A percentile compares a stretch with the other conserved stretches of the same genome.
Conservation (phyloP, 2,113 vertebrate species). For the Recurvirostra avosetta region DNA sequence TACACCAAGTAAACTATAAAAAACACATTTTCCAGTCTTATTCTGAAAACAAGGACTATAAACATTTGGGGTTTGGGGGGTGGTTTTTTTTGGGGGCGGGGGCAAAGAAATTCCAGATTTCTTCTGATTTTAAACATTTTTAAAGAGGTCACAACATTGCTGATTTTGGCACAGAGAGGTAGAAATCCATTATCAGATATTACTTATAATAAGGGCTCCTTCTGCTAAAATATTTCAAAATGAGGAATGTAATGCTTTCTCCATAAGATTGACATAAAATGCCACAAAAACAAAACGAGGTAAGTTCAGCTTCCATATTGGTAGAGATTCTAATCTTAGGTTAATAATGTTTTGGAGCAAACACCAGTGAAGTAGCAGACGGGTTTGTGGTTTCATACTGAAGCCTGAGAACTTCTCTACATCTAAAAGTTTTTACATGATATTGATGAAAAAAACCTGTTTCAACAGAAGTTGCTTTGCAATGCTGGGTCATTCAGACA, state of each 20-base stretch:
- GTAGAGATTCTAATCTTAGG: not conserved
- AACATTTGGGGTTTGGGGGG: fast-evolving
- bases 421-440: not conserved
- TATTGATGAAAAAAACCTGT: not conserved
- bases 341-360: not conserved
- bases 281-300: not conserved
- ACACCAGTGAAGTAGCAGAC: not conserved
- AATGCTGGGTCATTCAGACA: not conserved
- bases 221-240: not conserved
- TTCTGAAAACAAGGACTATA: not conserved
- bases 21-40: not conserved
- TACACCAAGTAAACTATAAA: not conserved
- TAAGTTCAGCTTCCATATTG: not conserved
- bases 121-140: not conserved
- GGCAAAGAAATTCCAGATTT: not conserved
- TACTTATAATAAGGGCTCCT: not conserved
- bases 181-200: not conserved
- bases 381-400: not conserved
- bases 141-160: not conserved
- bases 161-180: not conserved
- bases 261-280: not conserved
- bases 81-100: too few relatives aligned
- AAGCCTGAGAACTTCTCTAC: not conserved
- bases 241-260: not conserved
- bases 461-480: not conserved